phyloP scores from a whole-genome alignment of 1,140 invertebrate species.

The Apis dorsata region DNA sequence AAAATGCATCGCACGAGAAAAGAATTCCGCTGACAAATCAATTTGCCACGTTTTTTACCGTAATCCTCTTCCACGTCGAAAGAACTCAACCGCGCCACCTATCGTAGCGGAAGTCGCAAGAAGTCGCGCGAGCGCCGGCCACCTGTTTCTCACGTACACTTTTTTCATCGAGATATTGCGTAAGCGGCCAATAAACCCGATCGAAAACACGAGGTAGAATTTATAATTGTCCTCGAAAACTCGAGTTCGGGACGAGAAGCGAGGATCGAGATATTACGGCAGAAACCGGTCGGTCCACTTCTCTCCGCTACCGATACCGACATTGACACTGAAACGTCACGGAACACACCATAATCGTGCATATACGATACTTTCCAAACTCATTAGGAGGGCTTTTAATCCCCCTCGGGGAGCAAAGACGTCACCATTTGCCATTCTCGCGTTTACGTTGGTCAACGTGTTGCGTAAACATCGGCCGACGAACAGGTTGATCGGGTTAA shows the following conservation, averaged over 20 bases:
- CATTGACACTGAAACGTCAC: slow-evolving; percentile 53
- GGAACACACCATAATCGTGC: not conserved
- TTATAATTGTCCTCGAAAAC: slow-evolving; percentile 61
- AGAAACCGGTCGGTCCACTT: slow-evolving; percentile 57
- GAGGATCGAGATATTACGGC: slow-evolving; percentile 42
- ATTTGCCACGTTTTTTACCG: too few relatives aligned
- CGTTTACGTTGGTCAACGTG: too few relatives aligned
- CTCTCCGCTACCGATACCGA: slow-evolving; percentile 50
- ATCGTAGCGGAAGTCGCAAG: not conserved
- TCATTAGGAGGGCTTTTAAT: not conserved
- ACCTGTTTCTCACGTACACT: not conserved
- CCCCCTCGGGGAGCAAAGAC: not conserved
- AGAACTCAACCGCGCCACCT: too few relatives aligned
- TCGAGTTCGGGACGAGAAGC: slow-evolving; percentile 3
- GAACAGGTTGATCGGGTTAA: slow-evolving; percentile 3
- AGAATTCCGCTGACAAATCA: too few relatives aligned
- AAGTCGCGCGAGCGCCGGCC: not conserved
- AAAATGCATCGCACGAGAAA: too few relatives aligned
- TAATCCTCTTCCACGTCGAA: not conserved
- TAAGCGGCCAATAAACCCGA: slow-evolving; percentile 53
- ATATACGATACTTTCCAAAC: slow-evolving; percentile 23
- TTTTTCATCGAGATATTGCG: slow-evolving; percentile 12
- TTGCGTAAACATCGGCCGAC: too few relatives aligned
- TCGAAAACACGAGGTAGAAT: slow-evolving; percentile 52
- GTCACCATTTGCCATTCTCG: slow-evolving; percentile 22